Base-by-base conservation (phyloP, 2,888 invertebrate species). In the Copidosoma aretas region DNA sequence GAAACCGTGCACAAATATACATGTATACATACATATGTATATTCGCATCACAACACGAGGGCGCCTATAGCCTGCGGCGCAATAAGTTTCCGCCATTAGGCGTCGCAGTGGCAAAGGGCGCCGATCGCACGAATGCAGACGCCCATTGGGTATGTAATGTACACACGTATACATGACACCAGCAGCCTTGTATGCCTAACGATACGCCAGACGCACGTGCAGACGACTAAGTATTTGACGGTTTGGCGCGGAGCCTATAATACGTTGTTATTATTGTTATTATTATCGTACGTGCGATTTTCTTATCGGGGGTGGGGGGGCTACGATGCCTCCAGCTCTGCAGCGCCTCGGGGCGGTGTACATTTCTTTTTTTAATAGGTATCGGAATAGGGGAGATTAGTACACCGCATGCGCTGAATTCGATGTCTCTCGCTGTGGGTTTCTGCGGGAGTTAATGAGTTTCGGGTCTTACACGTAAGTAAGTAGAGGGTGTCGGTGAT, bases 81-180 rank as follows among this genome's bases (percentile, higher is more conserved):
- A 46, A 46, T 46, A 46, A 46, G 43, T 46, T 46, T 46, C 43
- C 43, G 43, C 43, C 43, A 46, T 46, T 46, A 46, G 15, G 43
- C 43, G 43, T 17, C 43, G 32, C 32, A 8, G 43, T 46, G 43
- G 43, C 17, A 46, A 46, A 46, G 43, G 41, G 43, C 43, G 12
- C 43, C 12, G 43, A 46, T 46, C 43, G 4, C 43, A 12, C 43
- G 12, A 1, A 14, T 46, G 14, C 17, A 14, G 15, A 46, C 14
- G 12, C 43, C 8, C 8, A 32, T 8, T 3, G 8, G 8, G 8
- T 32, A 32, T 32, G 8, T 32, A 8, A 8, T 32, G 32, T 32
- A 32, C 32, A 32, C 32, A 8, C 32, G 32, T 8, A 32, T 32
- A 32, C 32, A 8, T 32, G 8, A 5, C 32, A 32, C 32, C 32